Evolutionary conservation across 1,140 invertebrate species (phyloP).

Genomic region (Calliphora vicina): DNA sequence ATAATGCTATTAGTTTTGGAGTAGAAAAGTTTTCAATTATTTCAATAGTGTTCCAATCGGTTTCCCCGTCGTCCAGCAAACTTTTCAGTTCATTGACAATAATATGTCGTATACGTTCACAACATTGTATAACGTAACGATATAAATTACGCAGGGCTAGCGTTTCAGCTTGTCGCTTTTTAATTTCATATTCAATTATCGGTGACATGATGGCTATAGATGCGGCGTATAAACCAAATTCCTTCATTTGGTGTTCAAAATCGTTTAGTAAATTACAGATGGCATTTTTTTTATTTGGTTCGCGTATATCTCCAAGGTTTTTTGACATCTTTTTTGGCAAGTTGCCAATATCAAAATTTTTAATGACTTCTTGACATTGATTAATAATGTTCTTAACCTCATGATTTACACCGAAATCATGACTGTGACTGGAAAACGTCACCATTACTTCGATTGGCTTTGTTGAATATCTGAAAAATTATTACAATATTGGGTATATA

Average conservation of each 20-base stretch:
- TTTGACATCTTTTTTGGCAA: slow-evolving; percentile 47
- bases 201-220: slow-evolving; percentile 67
- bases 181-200: slow-evolving; percentile 70
- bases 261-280: slow-evolving; percentile 54
- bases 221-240: slow-evolving; percentile 71
- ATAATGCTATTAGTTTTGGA: slow-evolving; percentile 67
- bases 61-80: slow-evolving; percentile 46
- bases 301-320: slow-evolving; percentile 34
- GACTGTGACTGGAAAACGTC: slow-evolving; percentile 38
- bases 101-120: slow-evolving; percentile 51
- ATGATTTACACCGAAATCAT: neutral
- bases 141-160: slow-evolving; percentile 63
- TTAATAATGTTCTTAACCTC: neutral
- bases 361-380: slow-evolving; percentile 30
- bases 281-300: slow-evolving; percentile 48
- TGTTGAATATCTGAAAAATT: slow-evolving; percentile 65
- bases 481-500: neutral
- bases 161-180: slow-evolving; percentile 66
- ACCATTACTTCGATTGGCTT: slow-evolving; percentile 68
- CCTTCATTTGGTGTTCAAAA: slow-evolving; percentile 62
- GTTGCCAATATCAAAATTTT: slow-evolving; percentile 45
- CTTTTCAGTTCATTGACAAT: slow-evolving; percentile 46
- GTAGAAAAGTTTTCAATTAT: slow-evolving; percentile 67
- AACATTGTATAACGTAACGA: slow-evolving; percentile 61
- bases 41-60: slow-evolving; percentile 45